Conservation (phyloP, 2,113 vertebrate species). For the Alethe castanea region DNA sequence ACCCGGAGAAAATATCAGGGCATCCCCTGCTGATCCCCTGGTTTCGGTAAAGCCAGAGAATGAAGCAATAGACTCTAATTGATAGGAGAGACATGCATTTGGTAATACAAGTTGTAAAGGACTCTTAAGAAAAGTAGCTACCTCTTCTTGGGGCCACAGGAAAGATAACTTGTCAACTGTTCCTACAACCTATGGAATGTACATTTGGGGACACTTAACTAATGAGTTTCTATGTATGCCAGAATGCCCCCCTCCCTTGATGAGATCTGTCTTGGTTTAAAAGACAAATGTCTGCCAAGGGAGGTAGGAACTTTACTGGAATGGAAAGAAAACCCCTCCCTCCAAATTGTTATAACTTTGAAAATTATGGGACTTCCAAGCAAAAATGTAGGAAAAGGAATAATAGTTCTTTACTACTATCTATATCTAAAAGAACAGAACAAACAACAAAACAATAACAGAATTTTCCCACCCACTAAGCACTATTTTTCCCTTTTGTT, state of each 20-base stretch:
- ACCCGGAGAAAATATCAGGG: not conserved
- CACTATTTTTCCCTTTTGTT: not conserved
- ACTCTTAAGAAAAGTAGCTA: not conserved
- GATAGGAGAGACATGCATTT: not conserved
- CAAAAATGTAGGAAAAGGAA: not conserved
- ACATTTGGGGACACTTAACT: not conserved
- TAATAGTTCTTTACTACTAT: not conserved
- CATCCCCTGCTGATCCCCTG: not conserved
- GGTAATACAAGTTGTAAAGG: not conserved
- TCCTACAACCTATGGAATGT: not conserved
- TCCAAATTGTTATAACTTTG: not conserved
- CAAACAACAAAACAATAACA: not conserved
- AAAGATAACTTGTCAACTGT: not conserved
- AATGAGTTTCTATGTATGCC: not conserved
- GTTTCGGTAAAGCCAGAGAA: not conserved
- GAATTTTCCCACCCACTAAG: not conserved
- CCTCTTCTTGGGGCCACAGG: not conserved
- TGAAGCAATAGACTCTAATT: not conserved
- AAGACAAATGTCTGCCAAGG: not conserved
- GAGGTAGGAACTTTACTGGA: not conserved
- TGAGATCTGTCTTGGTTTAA: not conserved
- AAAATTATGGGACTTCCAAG: not conserved
- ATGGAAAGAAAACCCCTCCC: not conserved
- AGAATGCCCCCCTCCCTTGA: not conserved
- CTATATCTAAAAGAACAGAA: not conserved